phyloP scores from a whole-genome alignment of 37 sponge, comb jelly and placozoan genomes.

The Theonella swinhoei region DNA sequence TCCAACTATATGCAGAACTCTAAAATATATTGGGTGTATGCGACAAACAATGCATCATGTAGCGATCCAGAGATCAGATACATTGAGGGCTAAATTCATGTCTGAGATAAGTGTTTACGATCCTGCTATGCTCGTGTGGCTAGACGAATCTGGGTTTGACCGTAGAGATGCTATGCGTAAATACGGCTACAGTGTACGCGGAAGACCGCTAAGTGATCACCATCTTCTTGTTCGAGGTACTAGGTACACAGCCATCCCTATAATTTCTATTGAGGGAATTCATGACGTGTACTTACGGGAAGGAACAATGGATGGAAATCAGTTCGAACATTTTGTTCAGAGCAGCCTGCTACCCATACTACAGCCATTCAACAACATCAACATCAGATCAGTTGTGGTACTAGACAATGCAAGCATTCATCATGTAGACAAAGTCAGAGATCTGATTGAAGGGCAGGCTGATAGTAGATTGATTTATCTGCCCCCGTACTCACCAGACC shows the following conservation, averaged over 20 bases:
- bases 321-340: neutral
- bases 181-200: slow-evolving; percentile 13
- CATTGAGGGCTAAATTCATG: slow-evolving; percentile 13
- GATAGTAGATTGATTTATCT: slow-evolving; percentile 17
- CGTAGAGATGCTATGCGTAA: slow-evolving; percentile 2
- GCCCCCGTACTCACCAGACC: slow-evolving; percentile 45
- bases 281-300: neutral
- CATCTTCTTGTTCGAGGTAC: slow-evolving; percentile 14
- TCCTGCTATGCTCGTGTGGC: slow-evolving; percentile 16
- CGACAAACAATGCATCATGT: slow-evolving; percentile 20
- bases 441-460: neutral
- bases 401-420: slow-evolving; percentile 46
- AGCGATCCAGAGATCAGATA: slow-evolving; percentile 13
- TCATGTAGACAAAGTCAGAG: slow-evolving; percentile 26
- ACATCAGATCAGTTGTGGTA: slow-evolving; percentile 30
- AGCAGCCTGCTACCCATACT: slow-evolving; percentile 6
- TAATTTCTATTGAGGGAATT: slow-evolving; percentile 16
- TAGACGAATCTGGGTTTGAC: slow-evolving; percentile 39
- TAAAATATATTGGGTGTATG: slow-evolving; percentile 24
- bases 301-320: slow-evolving; percentile 10
- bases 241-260: slow-evolving; percentile 25
- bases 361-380: slow-evolving; percentile 41
- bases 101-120: slow-evolving; percentile 27
- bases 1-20: slow-evolving; percentile 14
- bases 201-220: slow-evolving; percentile 11